Conservation (phyloP, 2,888 invertebrate genomes). For the Malthinus flaveolus region DNA sequence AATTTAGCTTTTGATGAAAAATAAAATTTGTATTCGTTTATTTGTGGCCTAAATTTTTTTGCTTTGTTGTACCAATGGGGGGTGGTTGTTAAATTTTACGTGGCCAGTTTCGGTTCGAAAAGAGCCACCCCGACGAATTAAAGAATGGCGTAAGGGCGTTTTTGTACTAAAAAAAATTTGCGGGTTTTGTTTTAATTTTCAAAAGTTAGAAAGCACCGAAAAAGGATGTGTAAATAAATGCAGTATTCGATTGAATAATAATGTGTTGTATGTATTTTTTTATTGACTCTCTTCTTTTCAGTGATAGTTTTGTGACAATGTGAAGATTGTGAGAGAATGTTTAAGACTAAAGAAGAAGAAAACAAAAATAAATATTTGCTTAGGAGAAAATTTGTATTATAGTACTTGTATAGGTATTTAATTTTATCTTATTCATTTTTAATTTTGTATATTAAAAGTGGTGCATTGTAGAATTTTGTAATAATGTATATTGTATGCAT, state of each 20-base stretch:
- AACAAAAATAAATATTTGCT: conserved; percentile 1
- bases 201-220: too few relatives aligned
- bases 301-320: conserved; percentile 22
- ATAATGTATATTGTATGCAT: conserved; percentile 47
- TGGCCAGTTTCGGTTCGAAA: too few relatives aligned
- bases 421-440: conserved; percentile 32
- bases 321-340: conserved; percentile 4
- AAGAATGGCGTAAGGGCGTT: too few relatives aligned
- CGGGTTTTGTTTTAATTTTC: too few relatives aligned
- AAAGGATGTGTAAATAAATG: conserved; percentile 14
- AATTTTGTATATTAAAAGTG: conserved; percentile 44
- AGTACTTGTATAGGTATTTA: conserved; percentile 34
- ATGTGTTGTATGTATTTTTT: conserved; percentile 27
- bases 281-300: conserved; percentile 21
- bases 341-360: neutral
- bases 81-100: too few relatives aligned
- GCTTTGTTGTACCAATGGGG: too few relatives aligned
- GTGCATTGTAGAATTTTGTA: conserved; percentile 50
- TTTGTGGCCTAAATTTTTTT: too few relatives aligned
- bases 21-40: too few relatives aligned
- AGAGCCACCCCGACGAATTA: too few relatives aligned
- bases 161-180: too few relatives aligned
- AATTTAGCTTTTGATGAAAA: too few relatives aligned
- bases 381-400: conserved; percentile 27
- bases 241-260: conserved; percentile 32